Conservation (phyloP, 1,140 invertebrate genomes). For the Helicorthomorpha holstii region DNA sequence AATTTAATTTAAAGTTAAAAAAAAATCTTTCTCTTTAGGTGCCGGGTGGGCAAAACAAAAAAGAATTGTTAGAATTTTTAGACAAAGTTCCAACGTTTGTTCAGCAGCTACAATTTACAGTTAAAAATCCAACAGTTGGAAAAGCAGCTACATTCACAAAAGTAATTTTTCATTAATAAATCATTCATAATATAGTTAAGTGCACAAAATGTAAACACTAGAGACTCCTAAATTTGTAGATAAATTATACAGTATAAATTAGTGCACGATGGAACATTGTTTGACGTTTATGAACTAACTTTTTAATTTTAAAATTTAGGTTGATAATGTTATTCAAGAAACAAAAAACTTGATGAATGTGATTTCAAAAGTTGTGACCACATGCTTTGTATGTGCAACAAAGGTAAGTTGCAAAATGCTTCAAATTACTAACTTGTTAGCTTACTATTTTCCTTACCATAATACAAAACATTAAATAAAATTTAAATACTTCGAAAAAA, state of each 20-base stretch:
- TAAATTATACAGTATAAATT: too few relatives aligned
- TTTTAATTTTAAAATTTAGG: conserved; percentile 22
- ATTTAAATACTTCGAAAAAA: too few relatives aligned
- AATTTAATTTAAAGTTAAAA: neutral
- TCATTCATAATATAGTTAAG: too few relatives aligned
- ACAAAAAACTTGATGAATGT: conserved; percentile 98
- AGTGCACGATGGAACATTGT: too few relatives aligned
- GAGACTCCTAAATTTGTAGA: too few relatives aligned
- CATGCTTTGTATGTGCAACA: conserved; percentile 95
- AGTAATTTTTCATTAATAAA: too few relatives aligned
- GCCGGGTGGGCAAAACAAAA: conserved; percentile 82
- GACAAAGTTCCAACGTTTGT: conserved; percentile 94
- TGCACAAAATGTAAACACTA: too few relatives aligned
- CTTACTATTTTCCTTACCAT: too few relatives aligned
- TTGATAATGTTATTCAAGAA: conserved; percentile 96
- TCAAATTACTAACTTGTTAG: too few relatives aligned
- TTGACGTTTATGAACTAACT: too few relatives aligned
- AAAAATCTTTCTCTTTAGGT: too few relatives aligned
- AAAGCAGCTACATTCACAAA: conserved; percentile 99
- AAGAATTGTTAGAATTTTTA: conserved; percentile 80
- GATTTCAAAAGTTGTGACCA: conserved; percentile 97
- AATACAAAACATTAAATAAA: too few relatives aligned
- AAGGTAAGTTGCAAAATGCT: conserved; percentile 56
- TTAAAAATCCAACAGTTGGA: conserved; percentile 95
- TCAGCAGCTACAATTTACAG: conserved; percentile 90